Conservation (phyloP, 2,113 vertebrate genomes). For the Petroica traversi region DNA sequence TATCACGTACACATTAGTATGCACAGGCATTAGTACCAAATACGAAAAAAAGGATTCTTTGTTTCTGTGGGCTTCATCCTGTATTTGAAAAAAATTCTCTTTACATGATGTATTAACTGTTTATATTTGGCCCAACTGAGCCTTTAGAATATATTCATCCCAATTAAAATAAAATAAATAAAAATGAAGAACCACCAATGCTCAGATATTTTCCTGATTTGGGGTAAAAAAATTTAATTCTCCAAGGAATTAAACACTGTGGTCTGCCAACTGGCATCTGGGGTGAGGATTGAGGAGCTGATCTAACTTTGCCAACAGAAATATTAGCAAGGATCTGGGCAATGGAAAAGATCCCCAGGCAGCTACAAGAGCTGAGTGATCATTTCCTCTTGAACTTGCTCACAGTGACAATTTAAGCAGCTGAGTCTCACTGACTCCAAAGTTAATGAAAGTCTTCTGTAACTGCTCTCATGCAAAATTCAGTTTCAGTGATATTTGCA, state of each 20-base stretch:
- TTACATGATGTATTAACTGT: background rate
- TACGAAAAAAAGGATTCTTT: background rate
- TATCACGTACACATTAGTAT: background rate
- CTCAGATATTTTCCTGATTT: background rate
- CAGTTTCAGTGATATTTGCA: background rate
- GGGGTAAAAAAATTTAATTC: background rate
- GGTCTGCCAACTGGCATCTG: background rate
- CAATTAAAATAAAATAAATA: background rate
- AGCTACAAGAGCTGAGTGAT: background rate
- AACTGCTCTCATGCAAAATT: constrained; percentile 48
- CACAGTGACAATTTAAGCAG: constrained; percentile 14
- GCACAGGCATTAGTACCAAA: background rate
- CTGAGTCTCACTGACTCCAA: constrained; percentile 17
- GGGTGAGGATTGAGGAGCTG: background rate
- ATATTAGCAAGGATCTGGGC: background rate
- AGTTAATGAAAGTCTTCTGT: constrained; percentile 24
- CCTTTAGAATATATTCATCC: background rate
- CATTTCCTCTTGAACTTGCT: constrained; percentile 17
- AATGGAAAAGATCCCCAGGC: background rate
- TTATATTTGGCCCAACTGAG: background rate
- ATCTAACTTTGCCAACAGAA: constrained; percentile 1
- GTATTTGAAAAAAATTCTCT: background rate
- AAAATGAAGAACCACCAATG: background rate
- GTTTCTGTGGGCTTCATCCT: background rate
- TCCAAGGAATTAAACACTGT: background rate